Base-by-base conservation (phyloP, 1,140 invertebrate genomes). In the Rhynchophorus ferrugineus region DNA sequence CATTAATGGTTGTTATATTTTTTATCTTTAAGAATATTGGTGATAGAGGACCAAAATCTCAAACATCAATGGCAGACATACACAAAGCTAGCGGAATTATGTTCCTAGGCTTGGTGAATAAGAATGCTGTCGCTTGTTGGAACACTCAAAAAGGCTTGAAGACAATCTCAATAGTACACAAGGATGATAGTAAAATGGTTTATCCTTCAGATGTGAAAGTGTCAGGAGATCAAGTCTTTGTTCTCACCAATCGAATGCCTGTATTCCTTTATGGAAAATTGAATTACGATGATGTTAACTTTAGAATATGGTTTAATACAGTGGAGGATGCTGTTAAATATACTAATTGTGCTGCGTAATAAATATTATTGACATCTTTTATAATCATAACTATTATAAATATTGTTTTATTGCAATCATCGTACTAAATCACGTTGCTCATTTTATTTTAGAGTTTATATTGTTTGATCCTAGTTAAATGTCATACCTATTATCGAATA, bases 91-190 rank as follows among this genome's bases (percentile, higher is more conserved):
- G 74, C 2, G 73, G 74, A 0, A 74, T 82, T 20, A 65, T 84
- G 9, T 84, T 85, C 61, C 79, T 80, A 51, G 75, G 77, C 0
- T 77, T 84, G 48, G 74, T 85, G 3, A 82, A 78, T 13, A 71
- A 72, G 36, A 82, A 84, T 56, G 80, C 79, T 0, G 65, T 87
- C 1, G 78, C 78, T 0, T 87, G 84, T 57, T 87, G 84, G 84
- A 81, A 85, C 51, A 78, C 73, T 0, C 69, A 77, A 8, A 76
- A 73, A 34, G 63, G 73, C 0, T 69, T 85, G 3, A 67, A 64
- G 9, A 79, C 78, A 58, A 70, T 85, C 35, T 78, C 72, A 0
- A 69, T 77, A 3, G 62, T 87, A 3, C 77, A 75, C 0, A 69
- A 74, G 53, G 75, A 86, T 60, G 71, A 71, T 9, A 49, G 66